Percentiles rank a stretch among this genome's conserved stretches.
phyloP scores from a whole-genome alignment of 2,797 vertebrate species.

The Poecilia velifera region DNA sequence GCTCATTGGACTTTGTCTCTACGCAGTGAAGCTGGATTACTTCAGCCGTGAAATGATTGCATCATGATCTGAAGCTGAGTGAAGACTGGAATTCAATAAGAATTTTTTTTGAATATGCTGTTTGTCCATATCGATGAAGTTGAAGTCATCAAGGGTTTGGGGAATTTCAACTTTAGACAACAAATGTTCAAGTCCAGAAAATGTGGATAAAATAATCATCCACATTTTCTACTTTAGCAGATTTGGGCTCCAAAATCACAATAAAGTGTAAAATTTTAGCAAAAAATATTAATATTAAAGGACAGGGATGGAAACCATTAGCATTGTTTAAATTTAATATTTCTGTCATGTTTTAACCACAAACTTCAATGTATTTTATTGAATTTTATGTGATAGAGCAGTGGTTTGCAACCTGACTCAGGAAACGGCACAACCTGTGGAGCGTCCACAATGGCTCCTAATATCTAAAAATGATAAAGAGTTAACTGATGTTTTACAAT shows the following conservation, averaged over 20 bases:
- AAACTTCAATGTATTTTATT: neutral
- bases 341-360: neutral
- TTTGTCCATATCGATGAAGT: slow-evolving; percentile 34
- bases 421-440: neutral
- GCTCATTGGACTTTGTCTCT: slow-evolving; percentile 17
- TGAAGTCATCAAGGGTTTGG: neutral
- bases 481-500: neutral
- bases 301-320: neutral
- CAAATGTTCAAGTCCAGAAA: slow-evolving; percentile 4
- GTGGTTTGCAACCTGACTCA: neutral
- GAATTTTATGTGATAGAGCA: neutral
- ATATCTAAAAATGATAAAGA: neutral
- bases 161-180: neutral
- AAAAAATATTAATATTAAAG: neutral
- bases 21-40: slow-evolving; percentile 27
- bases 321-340: neutral
- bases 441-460: neutral
- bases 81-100: slow-evolving; percentile 23
- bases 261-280: neutral
- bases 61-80: slow-evolving; percentile 43
- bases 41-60: slow-evolving; percentile 53
- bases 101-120: slow-evolving; percentile 43
- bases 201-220: neutral
- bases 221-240: neutral
- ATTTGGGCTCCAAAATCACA: neutral